A percentile compares a stretch with the other conserved stretches of the same genome.
Conservation (phyloP, 2,888 invertebrate species). For the Euplagia quadripunctaria region DNA sequence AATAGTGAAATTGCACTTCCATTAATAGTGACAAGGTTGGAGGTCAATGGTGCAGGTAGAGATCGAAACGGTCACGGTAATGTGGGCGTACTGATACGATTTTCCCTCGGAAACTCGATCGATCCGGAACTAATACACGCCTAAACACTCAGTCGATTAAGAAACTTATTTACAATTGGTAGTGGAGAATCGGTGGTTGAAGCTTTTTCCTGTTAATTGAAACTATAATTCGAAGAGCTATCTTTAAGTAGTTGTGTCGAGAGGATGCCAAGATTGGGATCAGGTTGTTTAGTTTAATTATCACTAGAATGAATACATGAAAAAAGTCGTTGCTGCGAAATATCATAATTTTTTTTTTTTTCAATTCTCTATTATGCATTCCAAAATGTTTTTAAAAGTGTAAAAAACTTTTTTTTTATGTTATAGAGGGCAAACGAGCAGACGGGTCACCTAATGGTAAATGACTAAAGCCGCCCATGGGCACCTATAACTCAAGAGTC, state of each 20-base stretch:
- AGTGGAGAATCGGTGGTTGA: neutral
- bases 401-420: no score
- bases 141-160: slow-evolving; percentile 35
- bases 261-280: neutral
- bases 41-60: slow-evolving; percentile 59
- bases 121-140: slow-evolving; percentile 42
- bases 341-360: no score
- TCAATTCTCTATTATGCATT: no score
- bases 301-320: neutral
- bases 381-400: no score
- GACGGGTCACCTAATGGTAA: no score
- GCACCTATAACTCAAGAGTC: no score
- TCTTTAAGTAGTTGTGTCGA: neutral
- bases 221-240: no score
- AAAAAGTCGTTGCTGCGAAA: neutral
- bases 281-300: neutral
- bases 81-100: slow-evolving; percentile 55
- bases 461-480: no score
- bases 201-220: neutral
- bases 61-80: slow-evolving; percentile 67
- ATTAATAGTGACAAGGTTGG: slow-evolving; percentile 38
- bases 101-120: slow-evolving; percentile 53
- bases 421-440: no score
- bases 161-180: slow-evolving; percentile 17
- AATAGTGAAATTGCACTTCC: slow-evolving; percentile 22